phyloP scores from a whole-genome alignment of 2,113 vertebrate genomes.

The Todiramphus chloris region DNA sequence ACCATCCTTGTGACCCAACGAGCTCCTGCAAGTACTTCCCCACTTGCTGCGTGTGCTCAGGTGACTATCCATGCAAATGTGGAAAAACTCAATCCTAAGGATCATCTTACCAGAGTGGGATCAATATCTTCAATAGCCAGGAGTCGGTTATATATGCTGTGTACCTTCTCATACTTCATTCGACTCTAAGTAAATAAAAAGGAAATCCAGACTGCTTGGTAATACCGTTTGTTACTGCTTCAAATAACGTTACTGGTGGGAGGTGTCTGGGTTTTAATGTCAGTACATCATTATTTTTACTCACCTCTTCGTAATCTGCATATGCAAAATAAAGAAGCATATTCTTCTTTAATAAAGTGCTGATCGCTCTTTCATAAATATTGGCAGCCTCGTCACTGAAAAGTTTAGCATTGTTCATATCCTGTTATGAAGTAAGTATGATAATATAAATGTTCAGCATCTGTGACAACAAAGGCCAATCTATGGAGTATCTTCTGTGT shows the following conservation, averaged over 20 bases:
- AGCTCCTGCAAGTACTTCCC: not conserved
- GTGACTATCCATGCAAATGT: not conserved
- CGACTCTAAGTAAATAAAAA: conserved; percentile 83
- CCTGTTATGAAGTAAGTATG: conserved; percentile 76
- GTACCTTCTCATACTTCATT: conserved; percentile 98
- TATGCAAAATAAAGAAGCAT: conserved; percentile 99
- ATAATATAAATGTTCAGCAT: conserved; percentile 4
- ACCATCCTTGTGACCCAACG: not conserved
- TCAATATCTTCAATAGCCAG: conserved; percentile 97
- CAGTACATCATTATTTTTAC: conserved; percentile 13
- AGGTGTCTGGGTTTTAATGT: not conserved
- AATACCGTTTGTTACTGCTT: not conserved
- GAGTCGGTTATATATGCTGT: conserved; percentile 96
- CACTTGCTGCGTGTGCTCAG: not conserved
- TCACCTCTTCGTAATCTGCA: conserved; percentile 98
- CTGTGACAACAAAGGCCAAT: not conserved
- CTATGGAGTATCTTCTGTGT: not conserved
- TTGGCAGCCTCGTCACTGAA: conserved; percentile 99
- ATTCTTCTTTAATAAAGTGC: conserved; percentile 97
- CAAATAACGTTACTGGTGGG: not conserved
- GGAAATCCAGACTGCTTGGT: not conserved
- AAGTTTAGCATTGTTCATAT: conserved; percentile 99
- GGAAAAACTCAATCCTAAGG: not conserved
- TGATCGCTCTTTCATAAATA: conserved; percentile 98
- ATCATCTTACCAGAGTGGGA: conserved; percentile 88